A percentile compares a stretch with the other conserved stretches of the same genome.
Evolutionary conservation across 1,140 invertebrate species (phyloP).

Genomic region (Elymnias hypermnestra): DNA sequence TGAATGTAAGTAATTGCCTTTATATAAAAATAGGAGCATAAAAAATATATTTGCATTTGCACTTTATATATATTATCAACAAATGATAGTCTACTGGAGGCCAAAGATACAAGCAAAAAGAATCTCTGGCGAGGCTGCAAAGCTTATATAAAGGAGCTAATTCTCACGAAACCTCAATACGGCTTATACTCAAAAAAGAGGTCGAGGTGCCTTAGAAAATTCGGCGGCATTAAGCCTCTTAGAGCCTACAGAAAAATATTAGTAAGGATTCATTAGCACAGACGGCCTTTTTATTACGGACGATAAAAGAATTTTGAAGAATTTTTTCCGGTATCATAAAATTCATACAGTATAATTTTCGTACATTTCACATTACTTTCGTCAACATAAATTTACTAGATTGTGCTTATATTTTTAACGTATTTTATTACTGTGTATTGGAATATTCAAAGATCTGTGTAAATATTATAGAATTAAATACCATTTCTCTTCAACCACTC

Average conservation of each 20-base stretch:
- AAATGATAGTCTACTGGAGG: too few relatives aligned
- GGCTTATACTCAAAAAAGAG: slow-evolving; percentile 11
- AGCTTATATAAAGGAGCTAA: slow-evolving; percentile 5
- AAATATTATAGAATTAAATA: too few relatives aligned
- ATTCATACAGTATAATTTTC: slow-evolving; percentile 1
- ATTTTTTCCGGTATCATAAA: background rate
- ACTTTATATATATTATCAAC: too few relatives aligned
- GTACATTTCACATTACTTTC: too few relatives aligned
- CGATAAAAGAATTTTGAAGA: slow-evolving; percentile 9
- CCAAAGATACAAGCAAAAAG: background rate
- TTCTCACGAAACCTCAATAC: slow-evolving; percentile 6
- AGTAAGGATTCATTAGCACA: slow-evolving; percentile 15
- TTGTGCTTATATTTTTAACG: too few relatives aligned
- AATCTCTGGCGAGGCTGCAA: slow-evolving; percentile 1
- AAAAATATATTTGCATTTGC: too few relatives aligned
- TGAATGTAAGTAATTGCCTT: too few relatives aligned
- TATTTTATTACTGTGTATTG: too few relatives aligned
- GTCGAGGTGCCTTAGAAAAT: slow-evolving; percentile 7
- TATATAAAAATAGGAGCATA: too few relatives aligned
- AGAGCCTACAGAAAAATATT: slow-evolving; percentile 13
- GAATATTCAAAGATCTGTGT: too few relatives aligned
- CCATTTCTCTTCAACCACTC: too few relatives aligned
- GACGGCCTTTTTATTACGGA: slow-evolving; percentile 10
- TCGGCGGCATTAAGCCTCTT: slow-evolving; percentile 10
- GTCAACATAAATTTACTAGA: too few relatives aligned